phyloP scores from a whole-genome alignment of 2,888 invertebrate species.

The Glomeris marginata region DNA sequence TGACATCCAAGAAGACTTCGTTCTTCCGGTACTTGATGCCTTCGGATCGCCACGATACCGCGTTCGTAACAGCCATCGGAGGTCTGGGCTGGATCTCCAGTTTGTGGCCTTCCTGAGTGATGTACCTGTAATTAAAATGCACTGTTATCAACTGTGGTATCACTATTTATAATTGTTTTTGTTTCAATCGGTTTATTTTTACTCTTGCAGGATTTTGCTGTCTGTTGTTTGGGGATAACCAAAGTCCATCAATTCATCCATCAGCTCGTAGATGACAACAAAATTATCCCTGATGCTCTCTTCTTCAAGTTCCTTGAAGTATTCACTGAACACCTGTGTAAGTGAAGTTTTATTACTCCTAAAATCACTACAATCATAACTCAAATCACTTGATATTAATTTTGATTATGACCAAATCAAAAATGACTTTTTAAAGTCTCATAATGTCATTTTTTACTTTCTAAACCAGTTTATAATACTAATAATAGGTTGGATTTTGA shows the following conservation, averaged over 20 bases:
- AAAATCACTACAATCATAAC: not conserved
- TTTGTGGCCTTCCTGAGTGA: conserved; percentile 96
- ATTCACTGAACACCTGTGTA: conserved; percentile 63
- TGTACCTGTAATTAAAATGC: conserved; percentile 43
- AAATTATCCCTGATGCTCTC: conserved; percentile 98
- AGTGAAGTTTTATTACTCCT: too few relatives aligned
- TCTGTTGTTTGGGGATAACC: conserved; percentile 98
- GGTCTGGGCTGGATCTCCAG: conserved; percentile 90
- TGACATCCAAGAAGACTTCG: conserved; percentile 97
- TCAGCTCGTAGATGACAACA: conserved; percentile 90
- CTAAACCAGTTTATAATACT: too few relatives aligned
- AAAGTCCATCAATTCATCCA: conserved; percentile 94
- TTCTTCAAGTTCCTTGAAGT: conserved; percentile 95
- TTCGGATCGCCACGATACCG: conserved; percentile 96
- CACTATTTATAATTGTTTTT: conserved; percentile 1
- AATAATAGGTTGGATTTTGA: too few relatives aligned
- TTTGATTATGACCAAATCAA: not conserved
- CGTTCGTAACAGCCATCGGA: conserved; percentile 98
- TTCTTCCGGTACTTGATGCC: conserved; percentile 98
- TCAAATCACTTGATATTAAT: not conserved
- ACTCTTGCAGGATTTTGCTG: conserved; percentile 91
- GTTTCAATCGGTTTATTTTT: conserved; percentile 8
- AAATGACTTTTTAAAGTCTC: conserved; percentile 8
- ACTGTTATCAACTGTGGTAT: not conserved
- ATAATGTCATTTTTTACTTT: too few relatives aligned